Conservation (phyloP, 2,888 invertebrate species). For the Mechanitis messenoides region DNA sequence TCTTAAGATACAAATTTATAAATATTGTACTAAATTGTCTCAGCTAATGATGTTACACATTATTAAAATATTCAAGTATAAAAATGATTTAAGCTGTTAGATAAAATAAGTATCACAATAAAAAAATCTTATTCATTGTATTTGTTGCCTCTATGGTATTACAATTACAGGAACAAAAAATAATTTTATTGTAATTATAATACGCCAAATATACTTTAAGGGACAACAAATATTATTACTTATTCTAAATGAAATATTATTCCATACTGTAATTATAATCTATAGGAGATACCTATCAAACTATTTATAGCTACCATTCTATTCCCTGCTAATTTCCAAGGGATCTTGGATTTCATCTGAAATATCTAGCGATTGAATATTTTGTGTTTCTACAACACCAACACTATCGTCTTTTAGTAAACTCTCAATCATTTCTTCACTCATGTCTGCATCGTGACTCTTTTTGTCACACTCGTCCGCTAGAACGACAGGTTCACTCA, state of each 20-base stretch:
- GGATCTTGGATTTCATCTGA: slow-evolving; percentile 19
- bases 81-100: neutral
- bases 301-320: slow-evolving; percentile 9
- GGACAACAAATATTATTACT: too few relatives aligned
- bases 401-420: slow-evolving; percentile 51
- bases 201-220: too few relatives aligned
- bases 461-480: slow-evolving; percentile 33
- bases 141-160: too few relatives aligned
- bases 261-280: neutral
- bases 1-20: neutral
- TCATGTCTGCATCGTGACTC: slow-evolving; percentile 51
- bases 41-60: neutral
- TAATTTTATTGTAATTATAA: too few relatives aligned
- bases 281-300: slow-evolving; percentile 15
- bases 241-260: too few relatives aligned
- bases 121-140: neutral
- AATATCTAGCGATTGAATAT: slow-evolving; percentile 18
- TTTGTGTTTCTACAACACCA: slow-evolving; percentile 23
- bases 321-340: slow-evolving; percentile 15
- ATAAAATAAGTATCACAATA: slow-evolving; percentile 6
- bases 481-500: slow-evolving; percentile 19
- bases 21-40: neutral
- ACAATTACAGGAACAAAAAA: too few relatives aligned
- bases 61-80: neutral
- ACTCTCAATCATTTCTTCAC: slow-evolving; percentile 57